These are phyloP conservation scores for Sylvia atricapilla DNA, from an alignment of 2,113 vertebrate species.

Conservation along the genomic window DNA sequence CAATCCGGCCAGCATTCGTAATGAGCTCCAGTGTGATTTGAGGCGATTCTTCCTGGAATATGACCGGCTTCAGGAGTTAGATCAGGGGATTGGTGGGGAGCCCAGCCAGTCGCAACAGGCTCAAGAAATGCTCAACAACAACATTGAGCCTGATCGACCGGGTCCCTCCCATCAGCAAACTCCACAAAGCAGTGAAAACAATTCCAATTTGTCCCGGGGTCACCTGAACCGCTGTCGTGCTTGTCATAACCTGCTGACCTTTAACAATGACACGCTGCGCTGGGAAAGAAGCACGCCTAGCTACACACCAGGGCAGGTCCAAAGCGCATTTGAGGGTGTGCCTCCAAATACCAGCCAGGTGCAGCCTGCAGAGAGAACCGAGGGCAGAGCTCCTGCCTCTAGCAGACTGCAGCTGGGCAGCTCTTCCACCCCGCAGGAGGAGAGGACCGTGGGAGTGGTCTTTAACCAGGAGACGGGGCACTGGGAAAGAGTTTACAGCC, in stretches of 20 bases:
- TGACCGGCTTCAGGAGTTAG: constrained; percentile 92
- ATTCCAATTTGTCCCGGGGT: constrained; percentile 82
- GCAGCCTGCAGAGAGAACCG: constrained; percentile 79
- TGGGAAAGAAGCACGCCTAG: constrained; percentile 92
- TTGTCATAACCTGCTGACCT: constrained; percentile 98
- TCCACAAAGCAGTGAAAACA: constrained; percentile 83
- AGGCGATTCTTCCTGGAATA: constrained; percentile 98
- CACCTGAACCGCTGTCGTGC: constrained; percentile 96
- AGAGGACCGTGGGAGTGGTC: constrained; percentile 92
- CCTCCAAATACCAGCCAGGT: constrained; percentile 78
- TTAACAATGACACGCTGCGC: constrained; percentile 96
- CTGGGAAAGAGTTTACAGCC: constrained; percentile 94
- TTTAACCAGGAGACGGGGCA: constrained; percentile 97
- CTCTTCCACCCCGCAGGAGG: constrained; percentile 79
- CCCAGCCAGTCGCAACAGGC: constrained; percentile 80
- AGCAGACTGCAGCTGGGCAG: constrained; percentile 81
- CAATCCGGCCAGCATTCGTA: constrained; percentile 87
- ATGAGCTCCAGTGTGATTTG: constrained; percentile 95
- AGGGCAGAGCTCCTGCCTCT: constrained; percentile 72
- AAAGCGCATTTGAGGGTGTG: constrained; percentile 78
- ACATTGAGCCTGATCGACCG: constrained; percentile 88
- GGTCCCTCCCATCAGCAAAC: constrained; percentile 84
- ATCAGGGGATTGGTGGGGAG: constrained; percentile 81
- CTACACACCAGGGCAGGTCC: constrained; percentile 80
- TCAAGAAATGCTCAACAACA: constrained; percentile 95